Conservation (phyloP, 1,140 invertebrate species). For the Drosophila erecta region DNA sequence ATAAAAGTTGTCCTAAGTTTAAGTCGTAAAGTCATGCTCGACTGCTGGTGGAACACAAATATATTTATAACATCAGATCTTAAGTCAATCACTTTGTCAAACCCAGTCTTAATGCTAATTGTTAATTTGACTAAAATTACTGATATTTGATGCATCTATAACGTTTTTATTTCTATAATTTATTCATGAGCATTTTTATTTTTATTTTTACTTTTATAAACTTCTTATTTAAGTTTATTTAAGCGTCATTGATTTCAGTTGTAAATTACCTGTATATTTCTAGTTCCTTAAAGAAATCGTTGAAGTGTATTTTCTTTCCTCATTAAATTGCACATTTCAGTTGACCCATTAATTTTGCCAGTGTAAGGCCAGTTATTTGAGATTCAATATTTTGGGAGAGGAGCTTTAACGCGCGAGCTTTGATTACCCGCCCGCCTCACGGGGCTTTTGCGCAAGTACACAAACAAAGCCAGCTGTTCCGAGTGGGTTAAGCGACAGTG, state of each 20-base stretch:
- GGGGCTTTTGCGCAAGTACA: constrained; percentile 72
- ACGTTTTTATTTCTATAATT: too few species aligned
- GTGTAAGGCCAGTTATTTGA: not conserved
- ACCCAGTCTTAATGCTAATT: too few species aligned
- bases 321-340: not conserved
- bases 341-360: not conserved
- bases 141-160: too few species aligned
- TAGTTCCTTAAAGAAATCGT: too few species aligned
- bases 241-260: not conserved
- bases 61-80: not conserved
- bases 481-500: constrained; percentile 21
- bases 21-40: not conserved
- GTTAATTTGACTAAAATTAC: too few species aligned
- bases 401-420: constrained; percentile 26
- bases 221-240: too few species aligned
- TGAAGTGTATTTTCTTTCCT: not conserved
- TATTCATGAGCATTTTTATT: too few species aligned
- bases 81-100: too few species aligned
- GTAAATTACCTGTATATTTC: not conserved
- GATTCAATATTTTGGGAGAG: not conserved
- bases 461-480: constrained; percentile 60
- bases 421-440: constrained; percentile 13
- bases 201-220: too few species aligned
- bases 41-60: not conserved
- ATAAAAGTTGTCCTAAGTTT: constrained; percentile 33